These are phyloP conservation scores for Drosophila dunni DNA, from an alignment of 1,140 invertebrate species.

Conservation along the genomic window DNA sequence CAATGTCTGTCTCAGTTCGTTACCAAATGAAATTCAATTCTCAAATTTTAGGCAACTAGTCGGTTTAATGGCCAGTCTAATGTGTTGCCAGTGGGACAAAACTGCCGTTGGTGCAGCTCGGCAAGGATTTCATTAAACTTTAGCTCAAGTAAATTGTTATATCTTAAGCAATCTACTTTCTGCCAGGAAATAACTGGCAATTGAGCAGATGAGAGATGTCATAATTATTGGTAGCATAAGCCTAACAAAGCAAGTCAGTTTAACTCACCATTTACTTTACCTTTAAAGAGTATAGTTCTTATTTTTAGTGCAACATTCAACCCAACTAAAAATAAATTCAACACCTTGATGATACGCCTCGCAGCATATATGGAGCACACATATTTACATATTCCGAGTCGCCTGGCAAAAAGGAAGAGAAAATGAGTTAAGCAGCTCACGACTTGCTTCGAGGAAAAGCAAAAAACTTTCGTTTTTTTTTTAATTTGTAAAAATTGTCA, in stretches of 20 bases:
- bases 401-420: neutral
- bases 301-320: neutral
- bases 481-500: constrained; percentile 81
- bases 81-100: constrained; percentile 9
- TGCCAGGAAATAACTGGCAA: no score
- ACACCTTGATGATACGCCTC: neutral
- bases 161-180: neutral
- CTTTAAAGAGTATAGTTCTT: no score
- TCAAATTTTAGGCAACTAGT: neutral
- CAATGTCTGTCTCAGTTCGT: constrained; percentile 8
- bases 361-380: constrained; percentile 46
- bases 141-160: neutral
- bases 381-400: neutral
- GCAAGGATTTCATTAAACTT: no score
- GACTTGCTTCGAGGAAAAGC: constrained; percentile 13
- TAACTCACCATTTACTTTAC: no score
- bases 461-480: constrained; percentile 14
- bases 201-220: no score
- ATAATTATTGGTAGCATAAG: no score
- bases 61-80: neutral
- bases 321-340: neutral
- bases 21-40: neutral
- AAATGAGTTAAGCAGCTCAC: constrained; percentile 51
- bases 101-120: neutral
- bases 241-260: no score